Percentiles rank a stretch among this genome's conserved stretches.
phyloP scores from a whole-genome alignment of 2,888 invertebrate genomes.

The Watsonalla cultraria region DNA sequence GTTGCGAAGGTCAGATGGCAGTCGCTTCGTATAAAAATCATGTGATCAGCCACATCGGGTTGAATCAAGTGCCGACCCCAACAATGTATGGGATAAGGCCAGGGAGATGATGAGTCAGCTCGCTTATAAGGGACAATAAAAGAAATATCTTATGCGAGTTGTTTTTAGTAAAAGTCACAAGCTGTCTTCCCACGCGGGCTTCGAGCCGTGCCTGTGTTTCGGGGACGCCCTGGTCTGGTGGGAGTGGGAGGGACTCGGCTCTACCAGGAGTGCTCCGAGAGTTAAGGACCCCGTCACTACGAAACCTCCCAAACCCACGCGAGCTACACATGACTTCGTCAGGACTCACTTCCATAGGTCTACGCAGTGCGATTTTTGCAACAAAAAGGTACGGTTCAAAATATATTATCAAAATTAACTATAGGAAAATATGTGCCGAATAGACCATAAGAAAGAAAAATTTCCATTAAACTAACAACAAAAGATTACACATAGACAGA shows the following conservation, averaged over 20 bases:
- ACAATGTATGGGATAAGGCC: too few relatives aligned
- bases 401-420: background rate
- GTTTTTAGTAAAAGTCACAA: constrained; percentile 82
- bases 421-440: too few relatives aligned
- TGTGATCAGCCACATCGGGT: too few relatives aligned
- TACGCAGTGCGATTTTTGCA: constrained; percentile 95
- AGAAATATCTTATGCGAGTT: background rate
- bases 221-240: constrained; percentile 94
- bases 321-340: constrained; percentile 85
- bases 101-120: too few relatives aligned
- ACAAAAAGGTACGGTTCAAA: constrained; percentile 85
- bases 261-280: constrained; percentile 48
- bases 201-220: constrained; percentile 93
- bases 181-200: constrained; percentile 88
- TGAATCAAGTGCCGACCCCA: too few relatives aligned
- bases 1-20: too few relatives aligned
- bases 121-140: too few relatives aligned
- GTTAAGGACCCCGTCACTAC: constrained; percentile 43
- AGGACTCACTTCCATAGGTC: constrained; percentile 93
- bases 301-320: constrained; percentile 41
- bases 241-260: constrained; percentile 80
- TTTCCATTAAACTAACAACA: too few relatives aligned
- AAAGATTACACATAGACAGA: too few relatives aligned
- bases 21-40: too few relatives aligned
- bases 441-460: too few relatives aligned